Evolutionary conservation across 2,888 invertebrate genomes (phyloP), one percentile per base, ranked within the genome.

Genomic region (Drosophila paracracens): DNA sequence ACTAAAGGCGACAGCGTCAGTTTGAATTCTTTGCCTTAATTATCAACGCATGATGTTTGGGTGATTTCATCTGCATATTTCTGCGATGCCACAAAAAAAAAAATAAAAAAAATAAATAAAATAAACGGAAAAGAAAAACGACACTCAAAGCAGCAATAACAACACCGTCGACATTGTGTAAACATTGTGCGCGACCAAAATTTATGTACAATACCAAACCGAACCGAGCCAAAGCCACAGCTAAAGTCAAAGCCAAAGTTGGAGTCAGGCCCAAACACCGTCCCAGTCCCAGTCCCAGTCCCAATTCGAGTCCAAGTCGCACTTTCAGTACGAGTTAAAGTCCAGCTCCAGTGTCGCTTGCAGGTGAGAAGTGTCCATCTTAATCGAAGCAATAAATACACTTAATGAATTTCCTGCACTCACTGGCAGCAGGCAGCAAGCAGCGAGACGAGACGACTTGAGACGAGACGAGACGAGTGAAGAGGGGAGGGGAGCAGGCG

Each of bases 381-480:
- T 88, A 90, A 91, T 88, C 86, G 91, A 88, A 86, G 90, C 87
- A 90, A 90, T 90, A 91, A 90, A 90, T 90, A 90, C 83, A 82
- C 86, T 85, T 90, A 90, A 90, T 88, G 88, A 87, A 89, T 88
- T 88, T 88, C 88, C 90, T 90, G 82, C 88, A 88, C 86, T 88
- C 88, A 74, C 77, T 58, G 66, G 56, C 61, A 56, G 65, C 40
- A 67, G 60, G 50, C 70, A 62, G 59, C 52, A 38, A 48, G 50
- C 54, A 25, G 38, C 64, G 46, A 29, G 38, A 43, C 33, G 58
- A 53, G 48, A 48, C 33, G 29, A 27, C 46, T 46, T 21, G 54
- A n/a, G 46, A 63, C 50, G 43, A 29, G 38, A 43, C 13, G 52
- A 38, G 29, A 36, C 48, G 38, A 18, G 54, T 36, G n/a, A 11